These are phyloP conservation scores for Nymphicus hollandicus DNA, from an alignment of 2,113 vertebrate species.

Conservation along the genomic window DNA sequence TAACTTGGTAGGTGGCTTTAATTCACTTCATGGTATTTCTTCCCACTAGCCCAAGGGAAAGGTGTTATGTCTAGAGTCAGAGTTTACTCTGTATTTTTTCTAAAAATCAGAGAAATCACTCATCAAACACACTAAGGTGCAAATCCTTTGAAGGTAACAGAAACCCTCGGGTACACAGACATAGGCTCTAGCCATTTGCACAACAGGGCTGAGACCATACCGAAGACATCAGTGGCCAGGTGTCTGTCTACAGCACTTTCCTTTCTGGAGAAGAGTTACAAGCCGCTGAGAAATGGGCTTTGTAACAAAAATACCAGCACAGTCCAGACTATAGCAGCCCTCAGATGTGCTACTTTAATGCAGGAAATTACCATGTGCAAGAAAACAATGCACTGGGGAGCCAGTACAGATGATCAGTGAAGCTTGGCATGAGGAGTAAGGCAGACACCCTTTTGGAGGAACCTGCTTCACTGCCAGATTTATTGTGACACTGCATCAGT, in stretches of 20 bases:
- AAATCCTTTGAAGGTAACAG: background rate
- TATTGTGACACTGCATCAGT: constrained; percentile 20
- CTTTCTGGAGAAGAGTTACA: background rate
- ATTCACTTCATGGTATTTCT: background rate
- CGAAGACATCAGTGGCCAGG: background rate
- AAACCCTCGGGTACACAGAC: background rate
- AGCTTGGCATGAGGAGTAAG: constrained; percentile 18
- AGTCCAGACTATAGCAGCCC: background rate
- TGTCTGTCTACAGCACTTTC: background rate
- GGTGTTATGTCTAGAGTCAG: background rate
- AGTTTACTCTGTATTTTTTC: background rate
- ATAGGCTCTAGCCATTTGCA: background rate
- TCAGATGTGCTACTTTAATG: constrained; percentile 33
- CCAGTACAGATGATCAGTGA: background rate
- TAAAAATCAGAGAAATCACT: background rate
- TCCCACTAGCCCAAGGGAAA: fast-evolving
- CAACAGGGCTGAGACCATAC: background rate
- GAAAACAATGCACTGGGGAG: background rate
- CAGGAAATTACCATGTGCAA: constrained; percentile 37
- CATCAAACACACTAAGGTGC: background rate
- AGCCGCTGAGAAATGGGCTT: background rate
- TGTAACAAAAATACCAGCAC: background rate
- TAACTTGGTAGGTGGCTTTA: background rate
- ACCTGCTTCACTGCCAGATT: constrained; percentile 3
- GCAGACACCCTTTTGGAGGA: background rate